Conservation (phyloP, 2,888 invertebrate genomes). For the Physocephala rufipes region DNA sequence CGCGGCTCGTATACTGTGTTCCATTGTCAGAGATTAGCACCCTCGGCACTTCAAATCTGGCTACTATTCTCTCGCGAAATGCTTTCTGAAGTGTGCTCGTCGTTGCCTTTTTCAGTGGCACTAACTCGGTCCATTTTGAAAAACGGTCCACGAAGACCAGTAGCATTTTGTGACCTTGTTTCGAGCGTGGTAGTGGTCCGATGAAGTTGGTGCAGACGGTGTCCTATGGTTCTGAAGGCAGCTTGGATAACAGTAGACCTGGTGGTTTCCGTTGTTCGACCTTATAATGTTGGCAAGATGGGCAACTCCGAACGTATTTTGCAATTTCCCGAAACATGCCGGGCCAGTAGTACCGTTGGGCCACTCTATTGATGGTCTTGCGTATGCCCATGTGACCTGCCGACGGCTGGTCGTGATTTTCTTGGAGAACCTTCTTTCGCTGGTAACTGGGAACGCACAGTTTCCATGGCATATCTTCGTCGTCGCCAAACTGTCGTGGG, state of each 20-base stretch:
- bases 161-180: neutral
- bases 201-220: neutral
- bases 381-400: constrained; percentile 39
- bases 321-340: constrained; percentile 33
- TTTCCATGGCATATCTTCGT: constrained; percentile 34
- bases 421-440: constrained; percentile 1
- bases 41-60: neutral
- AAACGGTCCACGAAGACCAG: neutral
- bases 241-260: neutral
- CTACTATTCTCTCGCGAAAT: neutral
- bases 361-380: constrained; percentile 31
- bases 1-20: neutral
- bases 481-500: neutral
- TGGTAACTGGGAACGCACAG: constrained; percentile 15
- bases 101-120: neutral
- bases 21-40: neutral
- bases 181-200: neutral
- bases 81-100: neutral
- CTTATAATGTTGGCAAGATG: constrained; percentile 37
- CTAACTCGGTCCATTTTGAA: neutral
- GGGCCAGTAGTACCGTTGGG: constrained; percentile 39
- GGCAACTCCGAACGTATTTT: constrained; percentile 29
- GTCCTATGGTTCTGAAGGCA: neutral
- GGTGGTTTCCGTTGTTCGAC: neutral
- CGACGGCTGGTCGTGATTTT: constrained; percentile 36